Conservation (phyloP, 1,140 invertebrate genomes). For the Nasonia giraulti region DNA sequence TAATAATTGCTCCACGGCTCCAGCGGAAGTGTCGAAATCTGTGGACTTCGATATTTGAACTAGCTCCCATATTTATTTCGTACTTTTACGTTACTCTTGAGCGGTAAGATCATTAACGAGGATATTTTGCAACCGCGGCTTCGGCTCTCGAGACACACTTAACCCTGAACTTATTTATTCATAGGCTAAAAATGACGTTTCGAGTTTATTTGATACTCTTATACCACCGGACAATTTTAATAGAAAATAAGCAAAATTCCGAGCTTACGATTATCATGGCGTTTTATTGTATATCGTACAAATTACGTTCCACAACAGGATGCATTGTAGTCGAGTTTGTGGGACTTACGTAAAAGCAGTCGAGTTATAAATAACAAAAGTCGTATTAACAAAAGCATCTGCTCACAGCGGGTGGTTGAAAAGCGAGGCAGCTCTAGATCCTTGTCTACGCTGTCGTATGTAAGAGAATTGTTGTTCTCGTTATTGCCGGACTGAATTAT, state of each 20-base stretch:
- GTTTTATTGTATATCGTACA: neutral
- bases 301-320: neutral
- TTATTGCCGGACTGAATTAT: neutral
- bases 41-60: neutral
- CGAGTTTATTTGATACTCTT: neutral
- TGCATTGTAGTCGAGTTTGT: neutral
- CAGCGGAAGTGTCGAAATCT: slow-evolving; percentile 17
- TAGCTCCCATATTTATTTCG: neutral
- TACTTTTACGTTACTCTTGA: slow-evolving; percentile 8
- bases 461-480: neutral
- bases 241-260: neutral
- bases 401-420: slow-evolving; percentile 25
- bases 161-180: slow-evolving; percentile 21
- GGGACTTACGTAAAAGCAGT: neutral
- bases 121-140: slow-evolving; percentile 26
- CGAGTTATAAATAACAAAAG: neutral
- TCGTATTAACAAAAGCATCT: slow-evolving; percentile 29
- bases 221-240: neutral
- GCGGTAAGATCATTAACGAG: slow-evolving; percentile 8
- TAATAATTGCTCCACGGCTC: neutral
- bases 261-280: neutral
- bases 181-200: neutral
- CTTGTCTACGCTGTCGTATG: neutral
- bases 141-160: neutral
- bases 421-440: slow-evolving; percentile 13